These are phyloP conservation scores for Takifugu rubripes DNA, from an alignment of 2,797 vertebrate genomes.

Conservation along the genomic window DNA sequence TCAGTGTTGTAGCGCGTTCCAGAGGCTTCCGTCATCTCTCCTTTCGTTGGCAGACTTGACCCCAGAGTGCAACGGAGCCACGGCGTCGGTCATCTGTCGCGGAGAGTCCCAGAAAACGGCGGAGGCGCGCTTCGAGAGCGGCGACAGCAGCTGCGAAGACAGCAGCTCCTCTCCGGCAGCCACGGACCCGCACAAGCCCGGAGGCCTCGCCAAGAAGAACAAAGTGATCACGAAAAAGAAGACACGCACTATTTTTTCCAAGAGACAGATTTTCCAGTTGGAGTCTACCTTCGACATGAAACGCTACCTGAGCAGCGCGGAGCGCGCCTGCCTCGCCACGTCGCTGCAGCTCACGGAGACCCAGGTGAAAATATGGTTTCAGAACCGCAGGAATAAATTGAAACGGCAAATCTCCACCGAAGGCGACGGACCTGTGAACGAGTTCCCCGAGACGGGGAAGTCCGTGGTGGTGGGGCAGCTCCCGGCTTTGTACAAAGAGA, in stretches of 20 bases:
- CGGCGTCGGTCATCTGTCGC: slow-evolving; percentile 41
- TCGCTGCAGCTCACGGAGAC: slow-evolving; percentile 84
- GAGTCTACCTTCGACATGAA: slow-evolving; percentile 85
- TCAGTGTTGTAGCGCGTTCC: not conserved
- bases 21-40: slow-evolving; percentile 5
- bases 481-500: slow-evolving; percentile 83
- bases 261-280: slow-evolving; percentile 85
- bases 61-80: slow-evolving; percentile 34
- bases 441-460: slow-evolving; percentile 73
- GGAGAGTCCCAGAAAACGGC: slow-evolving; percentile 43
- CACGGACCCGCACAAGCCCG: slow-evolving; percentile 37
- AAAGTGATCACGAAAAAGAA: slow-evolving; percentile 80
- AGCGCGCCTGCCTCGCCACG: slow-evolving; percentile 84
- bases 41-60: slow-evolving; percentile 58
- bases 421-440: slow-evolving; percentile 72
- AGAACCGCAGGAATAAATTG: slow-evolving; percentile 85
- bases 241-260: slow-evolving; percentile 87
- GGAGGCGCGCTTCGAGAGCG: slow-evolving; percentile 64
- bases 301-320: slow-evolving; percentile 85
- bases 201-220: slow-evolving; percentile 64
- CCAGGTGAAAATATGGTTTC: slow-evolving; percentile 84
- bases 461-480: slow-evolving; percentile 67
- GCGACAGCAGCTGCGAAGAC: slow-evolving; percentile 73
- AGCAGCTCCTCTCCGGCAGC: slow-evolving; percentile 51
- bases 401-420: slow-evolving; percentile 81